Percentiles rank a stretch among this genome's conserved stretches.
These are phyloP conservation scores for Drosophila algonquin DNA, from an alignment of 2,888 invertebrate genomes.

Conservation along the genomic window DNA sequence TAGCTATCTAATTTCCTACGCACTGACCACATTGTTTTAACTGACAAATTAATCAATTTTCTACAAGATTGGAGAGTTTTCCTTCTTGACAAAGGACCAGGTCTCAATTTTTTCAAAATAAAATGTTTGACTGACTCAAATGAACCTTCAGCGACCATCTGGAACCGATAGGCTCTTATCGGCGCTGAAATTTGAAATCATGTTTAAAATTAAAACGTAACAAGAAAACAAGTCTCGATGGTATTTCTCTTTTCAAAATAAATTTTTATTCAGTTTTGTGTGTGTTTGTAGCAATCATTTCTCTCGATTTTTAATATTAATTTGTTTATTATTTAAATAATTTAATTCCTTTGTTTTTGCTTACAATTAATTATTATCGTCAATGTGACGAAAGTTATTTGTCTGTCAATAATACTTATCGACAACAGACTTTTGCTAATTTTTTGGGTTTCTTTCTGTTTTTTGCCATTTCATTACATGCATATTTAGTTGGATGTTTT, in stretches of 20 bases:
- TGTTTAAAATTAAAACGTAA: background rate
- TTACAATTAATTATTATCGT: slow-evolving; percentile 84
- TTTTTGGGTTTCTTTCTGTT: slow-evolving; percentile 50
- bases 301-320: slow-evolving; percentile 76
- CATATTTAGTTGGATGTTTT: slow-evolving; percentile 58
- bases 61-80: too few relatives aligned
- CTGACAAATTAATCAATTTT: too few relatives aligned
- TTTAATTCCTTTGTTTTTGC: slow-evolving; percentile 76
- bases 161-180: background rate
- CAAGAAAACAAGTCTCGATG: background rate
- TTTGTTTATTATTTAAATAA: slow-evolving; percentile 72
- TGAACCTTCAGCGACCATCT: too few relatives aligned
- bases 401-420: slow-evolving; percentile 84
- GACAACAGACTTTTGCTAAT: slow-evolving; percentile 83
- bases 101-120: too few relatives aligned
- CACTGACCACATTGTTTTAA: too few relatives aligned
- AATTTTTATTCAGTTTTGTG: slow-evolving; percentile 75
- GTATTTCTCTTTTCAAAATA: slow-evolving; percentile 74
- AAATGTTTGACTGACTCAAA: too few relatives aligned
- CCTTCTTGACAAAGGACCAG: too few relatives aligned
- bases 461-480: slow-evolving; percentile 63
- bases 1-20: too few relatives aligned
- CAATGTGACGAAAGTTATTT: slow-evolving; percentile 84
- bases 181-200: background rate
- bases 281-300: slow-evolving; percentile 70